Base-by-base conservation (phyloP, 2,888 invertebrate species). In the Athripsodes cinereus region DNA sequence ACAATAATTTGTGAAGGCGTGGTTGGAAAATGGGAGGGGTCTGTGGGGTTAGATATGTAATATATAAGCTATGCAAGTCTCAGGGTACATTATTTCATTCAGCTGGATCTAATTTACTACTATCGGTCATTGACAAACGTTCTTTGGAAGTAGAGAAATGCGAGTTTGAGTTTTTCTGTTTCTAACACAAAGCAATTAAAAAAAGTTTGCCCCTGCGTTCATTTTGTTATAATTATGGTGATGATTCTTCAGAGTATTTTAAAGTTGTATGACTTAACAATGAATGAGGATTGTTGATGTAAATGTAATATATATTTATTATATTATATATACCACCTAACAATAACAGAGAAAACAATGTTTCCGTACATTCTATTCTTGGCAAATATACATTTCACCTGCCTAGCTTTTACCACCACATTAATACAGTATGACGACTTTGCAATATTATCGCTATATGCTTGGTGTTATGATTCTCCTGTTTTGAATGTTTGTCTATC, bases 351-450 rank as follows among this genome's bases (percentile, higher is more conserved):
- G 22, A 56, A 31, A 26, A 56, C 13, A 53, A 51, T 35, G 49
- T 58, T 61, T 61, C 50, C 57, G 22, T 48, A 31, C 11, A 22
- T 52, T 55, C 59, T 13, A 21, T 50, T 57, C 62, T 62, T 62
- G 62, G 62, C 62, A 62, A 62, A 62, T 62, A 60, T 62, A 62
- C 62, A 56, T 53, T 51, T 53, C 55, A 49, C 35, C 52, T 26
- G 26, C 26, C 26, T 26, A 26, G 26, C 26, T 26, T 26, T n/a
- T n/a, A n/a, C n/a, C n/a, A n/a, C n/a, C n/a, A n/a, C n/a, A n/a
- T n/a, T n/a, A n/a, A n/a, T n/a, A n/a, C n/a, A n/a, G n/a, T n/a
- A n/a, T n/a, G n/a, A n/a, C n/a, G n/a, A n/a, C n/a, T n/a, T n/a
- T n/a, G n/a, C n/a, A n/a, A n/a, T n/a, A n/a, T n/a, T n/a, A n/a